Percentiles rank a stretch among this genome's conserved stretches.
phyloP scores from a whole-genome alignment of 2,797 vertebrate genomes.

The Anisognathus igniventris region DNA sequence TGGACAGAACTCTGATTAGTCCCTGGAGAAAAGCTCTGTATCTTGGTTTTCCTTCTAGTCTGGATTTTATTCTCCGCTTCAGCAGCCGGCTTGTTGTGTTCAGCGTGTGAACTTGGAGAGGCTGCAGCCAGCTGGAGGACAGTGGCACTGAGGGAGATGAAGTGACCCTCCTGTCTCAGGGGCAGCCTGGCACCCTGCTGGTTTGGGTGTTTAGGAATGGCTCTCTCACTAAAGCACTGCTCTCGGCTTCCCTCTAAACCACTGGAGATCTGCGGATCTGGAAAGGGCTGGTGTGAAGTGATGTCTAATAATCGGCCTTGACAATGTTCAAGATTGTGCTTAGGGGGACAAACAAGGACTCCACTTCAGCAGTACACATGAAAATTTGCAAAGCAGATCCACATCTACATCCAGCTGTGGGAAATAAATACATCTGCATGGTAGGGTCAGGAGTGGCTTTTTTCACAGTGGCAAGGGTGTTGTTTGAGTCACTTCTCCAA shows the following conservation, averaged over 20 bases:
- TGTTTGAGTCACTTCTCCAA: not conserved
- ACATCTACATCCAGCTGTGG: not conserved
- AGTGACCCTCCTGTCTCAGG: not conserved
- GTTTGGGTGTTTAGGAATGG: not conserved
- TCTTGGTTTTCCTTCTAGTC: slow-evolving; percentile 44
- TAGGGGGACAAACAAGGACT: slow-evolving; percentile 18
- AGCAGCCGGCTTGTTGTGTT: slow-evolving; percentile 26
- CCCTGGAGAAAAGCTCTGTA: slow-evolving; percentile 40
- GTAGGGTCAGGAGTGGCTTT: not conserved
- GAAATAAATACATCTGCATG: not conserved
- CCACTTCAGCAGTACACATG: not conserved
- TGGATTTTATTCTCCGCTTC: slow-evolving; percentile 56
- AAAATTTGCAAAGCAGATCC: not conserved
- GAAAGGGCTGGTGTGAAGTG: slow-evolving; percentile 27
- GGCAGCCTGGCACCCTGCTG: not conserved
- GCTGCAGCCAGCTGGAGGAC: not conserved
- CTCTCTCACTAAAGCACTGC: not conserved
- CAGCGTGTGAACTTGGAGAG: not conserved
- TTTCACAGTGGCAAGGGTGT: not conserved
- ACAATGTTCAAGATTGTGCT: slow-evolving; percentile 49
- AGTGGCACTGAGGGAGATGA: not conserved
- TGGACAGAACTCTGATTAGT: slow-evolving; percentile 63
- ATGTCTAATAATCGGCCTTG: slow-evolving; percentile 37
- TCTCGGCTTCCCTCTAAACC: not conserved
- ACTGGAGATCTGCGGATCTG: not conserved